Conservation (phyloP, 2,797 vertebrate species). For the Ptychobarbus kaznakovi region DNA sequence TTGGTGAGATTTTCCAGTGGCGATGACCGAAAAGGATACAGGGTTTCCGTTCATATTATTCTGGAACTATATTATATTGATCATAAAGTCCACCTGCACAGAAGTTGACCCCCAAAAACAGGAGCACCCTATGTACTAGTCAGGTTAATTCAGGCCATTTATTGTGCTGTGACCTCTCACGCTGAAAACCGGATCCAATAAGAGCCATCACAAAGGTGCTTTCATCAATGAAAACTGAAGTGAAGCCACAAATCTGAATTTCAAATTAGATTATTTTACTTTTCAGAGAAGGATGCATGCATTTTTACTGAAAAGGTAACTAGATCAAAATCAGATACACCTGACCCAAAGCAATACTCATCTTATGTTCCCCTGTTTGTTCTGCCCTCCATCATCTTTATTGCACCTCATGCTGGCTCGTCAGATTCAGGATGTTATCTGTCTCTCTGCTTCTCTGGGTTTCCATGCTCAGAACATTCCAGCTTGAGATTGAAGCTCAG, state of each 20-base stretch:
- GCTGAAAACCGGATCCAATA: constrained; percentile 18
- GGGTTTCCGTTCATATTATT: neutral
- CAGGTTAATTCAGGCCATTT: neutral
- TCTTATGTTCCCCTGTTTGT: neutral
- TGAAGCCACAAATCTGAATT: constrained; percentile 11
- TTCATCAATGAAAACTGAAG: neutral
- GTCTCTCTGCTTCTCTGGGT: neutral
- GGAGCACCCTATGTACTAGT: neutral
- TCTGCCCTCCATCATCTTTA: constrained; percentile 21
- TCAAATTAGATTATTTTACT: constrained; percentile 8
- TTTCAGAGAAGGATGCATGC: neutral
- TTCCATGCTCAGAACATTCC: neutral
- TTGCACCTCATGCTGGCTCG: neutral
- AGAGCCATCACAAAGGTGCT: neutral
- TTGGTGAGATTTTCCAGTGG: neutral
- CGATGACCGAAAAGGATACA: neutral
- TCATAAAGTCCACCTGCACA: constrained; percentile 17
- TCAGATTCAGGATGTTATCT: constrained; percentile 2
- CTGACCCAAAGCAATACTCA: constrained; percentile 18
- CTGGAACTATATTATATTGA: neutral
- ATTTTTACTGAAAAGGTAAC: constrained; percentile 25
- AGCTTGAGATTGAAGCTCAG: neutral
- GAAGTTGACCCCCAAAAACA: neutral
- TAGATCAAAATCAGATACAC: constrained; percentile 8
- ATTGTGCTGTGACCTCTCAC: constrained; percentile 11